These are phyloP conservation scores for Philantomba maxwellii DNA, from an alignment of 2,113 vertebrate genomes.

Conservation along the genomic window DNA sequence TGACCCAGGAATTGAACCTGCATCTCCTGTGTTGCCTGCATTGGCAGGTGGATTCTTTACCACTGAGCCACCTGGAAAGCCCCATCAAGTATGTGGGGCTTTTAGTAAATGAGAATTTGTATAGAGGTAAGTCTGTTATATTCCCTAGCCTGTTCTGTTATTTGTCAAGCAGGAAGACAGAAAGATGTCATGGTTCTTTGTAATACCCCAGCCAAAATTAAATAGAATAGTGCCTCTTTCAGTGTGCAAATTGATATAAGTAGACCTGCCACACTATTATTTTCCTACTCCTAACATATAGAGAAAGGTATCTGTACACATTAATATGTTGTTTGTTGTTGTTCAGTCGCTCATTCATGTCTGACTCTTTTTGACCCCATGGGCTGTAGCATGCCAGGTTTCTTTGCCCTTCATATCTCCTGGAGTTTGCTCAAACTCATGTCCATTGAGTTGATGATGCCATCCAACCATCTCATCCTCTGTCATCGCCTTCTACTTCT, in stretches of 20 bases:
- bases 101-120: conserved; percentile 3
- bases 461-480: neutral
- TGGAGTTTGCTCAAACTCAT: neutral
- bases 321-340: neutral
- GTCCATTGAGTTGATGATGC: neutral
- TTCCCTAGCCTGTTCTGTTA: neutral
- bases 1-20: neutral
- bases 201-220: neutral
- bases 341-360: neutral
- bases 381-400: neutral
- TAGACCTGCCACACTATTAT: neutral
- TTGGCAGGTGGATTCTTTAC: neutral
- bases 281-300: neutral
- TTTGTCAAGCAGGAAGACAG: neutral
- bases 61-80: neutral
- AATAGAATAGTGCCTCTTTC: neutral
- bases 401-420: neutral
- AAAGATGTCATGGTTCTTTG: neutral
- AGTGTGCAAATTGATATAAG: neutral
- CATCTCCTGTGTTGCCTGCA: neutral
- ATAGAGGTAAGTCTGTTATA: neutral
- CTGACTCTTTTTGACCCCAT: neutral
- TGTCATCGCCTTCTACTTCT: neutral
- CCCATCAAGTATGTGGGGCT: neutral
- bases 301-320: neutral